Evolutionary conservation across 2,113 vertebrate species (phyloP), one percentile per base, ranked within the genome.

Genomic region (Trachemys scripta): DNA sequence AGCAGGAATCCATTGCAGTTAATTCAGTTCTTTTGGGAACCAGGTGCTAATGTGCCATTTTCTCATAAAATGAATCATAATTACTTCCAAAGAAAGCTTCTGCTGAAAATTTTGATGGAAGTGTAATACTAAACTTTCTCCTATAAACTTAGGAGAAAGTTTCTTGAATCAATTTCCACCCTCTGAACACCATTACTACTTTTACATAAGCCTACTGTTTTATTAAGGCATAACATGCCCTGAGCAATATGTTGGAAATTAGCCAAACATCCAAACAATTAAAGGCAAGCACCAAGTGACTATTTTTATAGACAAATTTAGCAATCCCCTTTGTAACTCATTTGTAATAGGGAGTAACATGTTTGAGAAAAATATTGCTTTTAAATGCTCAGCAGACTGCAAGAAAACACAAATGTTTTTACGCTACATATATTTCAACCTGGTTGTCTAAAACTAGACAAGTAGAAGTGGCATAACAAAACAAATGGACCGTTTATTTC

Each of bases 21-120:
- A 96, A 95, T 92, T 98, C 96, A 95, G 94, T 96, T 97, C 96
- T 98, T 97, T 93, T 97, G 98, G 96, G 97, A 98, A 98, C 93
- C 98, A 98, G 97, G 98, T 98, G 97, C 98, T 98, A 98, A 98
- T 85, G 95, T 94, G 95, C 97, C 98, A 98, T 96, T 97, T 97
- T 96, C 98, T 97, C 95, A 98, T 97, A 95, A 97, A 97, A 96
- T 97, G 95, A 97, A 97, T 96, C 90, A 94, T 98, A 97, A 97
- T 94, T 94, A 96, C 96, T 98, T 98, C 93, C 96, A 98, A 97
- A 95, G 95, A 95, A 93, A 88, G 85, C 98, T 97, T 96, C 96
- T 95, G 96, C 91, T 97, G 95, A 97, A 98, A 97, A 97, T 96
- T 90, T 96, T 95, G 97, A 96, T 96, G 97, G 98, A 98, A 98